Evolutionary conservation across 2,113 vertebrate genomes (phyloP).

Genomic region (Saimiri boliviensis): DNA sequence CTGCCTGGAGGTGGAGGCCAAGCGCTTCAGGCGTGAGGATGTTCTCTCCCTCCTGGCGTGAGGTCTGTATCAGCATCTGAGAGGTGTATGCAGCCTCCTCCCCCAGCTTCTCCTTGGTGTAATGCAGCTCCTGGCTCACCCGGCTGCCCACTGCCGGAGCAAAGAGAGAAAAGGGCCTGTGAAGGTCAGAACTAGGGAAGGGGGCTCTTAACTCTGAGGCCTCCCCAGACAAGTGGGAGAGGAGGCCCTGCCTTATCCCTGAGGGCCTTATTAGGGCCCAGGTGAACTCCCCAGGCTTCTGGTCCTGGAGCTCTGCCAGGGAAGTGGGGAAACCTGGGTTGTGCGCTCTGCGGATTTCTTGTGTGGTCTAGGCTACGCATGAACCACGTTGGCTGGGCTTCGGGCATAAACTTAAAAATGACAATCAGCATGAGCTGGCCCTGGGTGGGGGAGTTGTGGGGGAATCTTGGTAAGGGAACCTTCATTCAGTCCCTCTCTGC

Average conservation of each 20-base stretch:
- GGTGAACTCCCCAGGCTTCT: neutral
- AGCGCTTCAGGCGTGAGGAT: conserved; percentile 95
- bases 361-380: neutral
- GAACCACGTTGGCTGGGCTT: neutral
- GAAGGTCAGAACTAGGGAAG: neutral
- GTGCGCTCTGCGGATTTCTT: neutral
- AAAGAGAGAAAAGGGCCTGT: conserved; percentile 1
- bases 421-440: neutral
- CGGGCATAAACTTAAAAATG: neutral
- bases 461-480: neutral
- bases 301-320: neutral
- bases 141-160: conserved; percentile 91
- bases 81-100: conserved; percentile 97
- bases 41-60: conserved; percentile 91
- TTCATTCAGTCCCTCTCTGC: conserved; percentile 22
- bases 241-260: conserved; percentile 61
- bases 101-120: conserved; percentile 98
- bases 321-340: neutral
- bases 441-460: neutral
- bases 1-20: conserved; percentile 95
- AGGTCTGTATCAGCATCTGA: conserved; percentile 98
- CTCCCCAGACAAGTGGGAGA: conserved; percentile 27
- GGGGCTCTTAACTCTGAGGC: conserved; percentile 23
- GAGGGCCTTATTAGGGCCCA: neutral
- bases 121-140: conserved; percentile 95